Evolutionary conservation across 2,888 invertebrate species (phyloP), one percentile per base, ranked within the genome.

Genomic region (Asteroscopus sphinx): DNA sequence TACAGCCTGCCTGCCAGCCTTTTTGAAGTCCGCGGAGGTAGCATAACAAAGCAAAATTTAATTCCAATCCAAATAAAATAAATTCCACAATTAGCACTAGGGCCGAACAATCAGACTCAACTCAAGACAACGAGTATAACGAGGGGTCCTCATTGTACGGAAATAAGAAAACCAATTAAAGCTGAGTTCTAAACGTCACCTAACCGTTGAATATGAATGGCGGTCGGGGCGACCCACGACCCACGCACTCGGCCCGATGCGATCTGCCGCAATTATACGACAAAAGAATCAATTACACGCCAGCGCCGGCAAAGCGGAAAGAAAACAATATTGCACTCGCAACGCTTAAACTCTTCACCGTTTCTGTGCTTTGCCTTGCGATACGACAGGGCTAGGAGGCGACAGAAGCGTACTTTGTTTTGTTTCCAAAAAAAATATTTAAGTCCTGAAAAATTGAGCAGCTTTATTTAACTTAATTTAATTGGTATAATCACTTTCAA

Each of bases 221-320:
- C 58, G 77, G 62, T 54, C 53, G 63, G 60, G 56, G 56, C 59
- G 61, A 49, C 36, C 62, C 76, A 69, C 59, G 61, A 49, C 36
- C 62, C 76, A 69, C 80, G 79, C 80, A 76, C 77, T 77, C 73
- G 67, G 68, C 68, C 73, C 76, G 88, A 86, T 86, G 89, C 83
- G 88, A 87, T 87, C 87, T 85, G 87, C 77, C 86, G 88, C 89
- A 86, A 88, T 90, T 87, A 88, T 79, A 67, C 71, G 82, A 92
- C 93, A 93, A 93, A 93, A 87, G 92, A 92, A 93, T 92, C 91
- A 90, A 92, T 93, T 93, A 92, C 75, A 73, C 70, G 76, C 73
- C 74, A 76, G 78, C 79, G 66, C 68, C 65, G 72, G 76, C 81
- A 82, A 82, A 85, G 84, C 85, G 81, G 80, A 83, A 87, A 81